Base-by-base conservation (phyloP, 1,140 invertebrate species). In the Hyles vespertilio region DNA sequence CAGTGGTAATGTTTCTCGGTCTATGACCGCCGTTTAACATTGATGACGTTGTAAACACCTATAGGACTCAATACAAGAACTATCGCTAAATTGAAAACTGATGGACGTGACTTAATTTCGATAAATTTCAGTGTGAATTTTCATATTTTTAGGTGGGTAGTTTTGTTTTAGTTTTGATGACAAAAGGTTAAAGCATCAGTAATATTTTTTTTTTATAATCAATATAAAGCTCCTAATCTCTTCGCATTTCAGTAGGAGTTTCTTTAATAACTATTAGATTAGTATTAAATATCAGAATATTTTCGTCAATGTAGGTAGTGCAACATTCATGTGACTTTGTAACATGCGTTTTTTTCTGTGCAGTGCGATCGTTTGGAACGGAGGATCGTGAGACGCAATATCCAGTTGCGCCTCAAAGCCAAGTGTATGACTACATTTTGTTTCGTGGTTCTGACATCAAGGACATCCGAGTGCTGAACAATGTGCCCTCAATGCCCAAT, bases 401-500 rank as follows among this genome's bases (percentile, higher is more conserved):
- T 81, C 97, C 96, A 59, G 97, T 99, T 44, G 94, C 96, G 47
- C 95, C 98, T 47, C 95, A 98, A 81, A 97, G 97, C 91, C 98
- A 99, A 89, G 94, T 99, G 43, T 99, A 99, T 90, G 98, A 99
- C 77, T 99, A 98, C 86, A 99, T 99, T 69, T 93, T 99, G 54
- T 99, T 99, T 90, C 91, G 98, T 66, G 98, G 98, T 34, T 95
- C 96, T 69, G 98, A 99, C 87, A 99, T 99, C 77, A 99, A 99
- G 90, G 98, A 99, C 87, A 97, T 99, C 72, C 93, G 97, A 84
- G 97, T 99, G 59, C 93, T 98, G 48, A 95, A 94, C 79, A 94
- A 93, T 92, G 93, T 93, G 47, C 91, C 91, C 57, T 90, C 93
- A 34, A 91, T 97, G 80, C 90, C 96, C 81, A 93, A 97, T 91